phyloP scores from a whole-genome alignment of 2,888 invertebrate genomes.

The Chrysolina oricalcia region DNA sequence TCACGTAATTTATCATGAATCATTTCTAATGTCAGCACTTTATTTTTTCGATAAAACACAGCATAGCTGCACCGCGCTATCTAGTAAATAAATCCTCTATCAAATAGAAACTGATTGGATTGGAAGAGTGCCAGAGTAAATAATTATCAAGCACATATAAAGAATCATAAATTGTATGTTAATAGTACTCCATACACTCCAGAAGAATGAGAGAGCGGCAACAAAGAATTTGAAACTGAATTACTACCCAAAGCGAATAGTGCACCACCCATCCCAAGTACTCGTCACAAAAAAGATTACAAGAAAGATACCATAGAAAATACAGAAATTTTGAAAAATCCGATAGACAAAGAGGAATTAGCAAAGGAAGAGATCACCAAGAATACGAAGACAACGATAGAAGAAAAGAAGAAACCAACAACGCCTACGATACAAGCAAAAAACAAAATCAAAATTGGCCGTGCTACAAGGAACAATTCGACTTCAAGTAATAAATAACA shows the following conservation, averaged over 20 bases:
- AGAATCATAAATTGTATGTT: not conserved
- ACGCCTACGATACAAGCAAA: conserved; percentile 25
- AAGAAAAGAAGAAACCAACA: conserved; percentile 30
- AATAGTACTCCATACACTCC: not conserved
- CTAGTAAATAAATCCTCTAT: too few relatives aligned
- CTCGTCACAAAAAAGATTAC: not conserved
- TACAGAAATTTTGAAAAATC: conserved; percentile 1
- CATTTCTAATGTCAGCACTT: too few relatives aligned
- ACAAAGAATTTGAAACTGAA: not conserved
- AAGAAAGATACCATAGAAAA: not conserved
- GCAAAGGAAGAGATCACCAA: not conserved
- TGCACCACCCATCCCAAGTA: not conserved
- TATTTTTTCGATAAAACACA: too few relatives aligned
- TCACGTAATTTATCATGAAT: too few relatives aligned
- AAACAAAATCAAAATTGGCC: conserved; percentile 19
- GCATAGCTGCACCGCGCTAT: too few relatives aligned
- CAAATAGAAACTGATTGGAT: too few relatives aligned
- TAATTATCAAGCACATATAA: not conserved
- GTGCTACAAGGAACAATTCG: conserved; percentile 29
- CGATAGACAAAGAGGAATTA: conserved; percentile 23
- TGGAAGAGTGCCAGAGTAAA: too few relatives aligned
- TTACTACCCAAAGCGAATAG: not conserved
- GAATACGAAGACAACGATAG: conserved; percentile 24
- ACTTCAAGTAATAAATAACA: conserved; percentile 18
- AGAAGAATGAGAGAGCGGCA: not conserved